These are phyloP conservation scores for Hyperopisus bebe DNA, from an alignment of 2,113 vertebrate genomes.

Conservation along the genomic window DNA sequence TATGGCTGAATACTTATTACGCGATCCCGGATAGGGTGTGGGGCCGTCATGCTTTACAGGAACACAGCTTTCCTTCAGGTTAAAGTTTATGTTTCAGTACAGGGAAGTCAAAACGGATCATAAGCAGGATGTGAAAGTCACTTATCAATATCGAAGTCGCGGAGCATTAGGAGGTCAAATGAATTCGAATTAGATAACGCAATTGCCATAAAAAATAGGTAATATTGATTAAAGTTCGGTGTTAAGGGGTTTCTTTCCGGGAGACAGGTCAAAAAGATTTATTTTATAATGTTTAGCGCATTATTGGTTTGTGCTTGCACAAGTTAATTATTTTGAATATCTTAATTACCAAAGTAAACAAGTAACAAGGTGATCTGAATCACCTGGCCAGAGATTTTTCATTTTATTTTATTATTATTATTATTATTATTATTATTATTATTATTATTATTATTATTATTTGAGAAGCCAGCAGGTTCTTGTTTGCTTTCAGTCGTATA, in stretches of 20 bases:
- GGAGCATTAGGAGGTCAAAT: background rate
- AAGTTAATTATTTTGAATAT: background rate
- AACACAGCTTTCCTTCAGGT: conserved; percentile 16
- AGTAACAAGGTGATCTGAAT: background rate
- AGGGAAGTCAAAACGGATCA: background rate
- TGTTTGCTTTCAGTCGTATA: background rate
- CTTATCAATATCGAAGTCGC: background rate
- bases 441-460: too few relatives aligned
- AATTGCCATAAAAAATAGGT: background rate
- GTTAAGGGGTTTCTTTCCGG: background rate
- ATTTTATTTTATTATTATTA: background rate
- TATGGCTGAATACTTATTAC: conserved; percentile 62
- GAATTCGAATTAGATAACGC: background rate
- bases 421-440: too few relatives aligned
- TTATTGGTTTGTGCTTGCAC: background rate
- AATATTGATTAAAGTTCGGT: background rate
- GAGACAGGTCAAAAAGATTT: background rate
- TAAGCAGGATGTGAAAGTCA: background rate
- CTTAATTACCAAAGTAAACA: background rate
- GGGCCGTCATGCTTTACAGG: conserved; percentile 33
- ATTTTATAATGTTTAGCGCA: background rate
- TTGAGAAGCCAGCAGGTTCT: background rate
- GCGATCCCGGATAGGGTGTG: conserved; percentile 70
- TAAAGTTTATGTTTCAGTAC: conserved; percentile 30
- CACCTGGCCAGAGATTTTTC: background rate